Evolutionary conservation across 2,888 invertebrate genomes (phyloP).

Genomic region (Drosophila recens): DNA sequence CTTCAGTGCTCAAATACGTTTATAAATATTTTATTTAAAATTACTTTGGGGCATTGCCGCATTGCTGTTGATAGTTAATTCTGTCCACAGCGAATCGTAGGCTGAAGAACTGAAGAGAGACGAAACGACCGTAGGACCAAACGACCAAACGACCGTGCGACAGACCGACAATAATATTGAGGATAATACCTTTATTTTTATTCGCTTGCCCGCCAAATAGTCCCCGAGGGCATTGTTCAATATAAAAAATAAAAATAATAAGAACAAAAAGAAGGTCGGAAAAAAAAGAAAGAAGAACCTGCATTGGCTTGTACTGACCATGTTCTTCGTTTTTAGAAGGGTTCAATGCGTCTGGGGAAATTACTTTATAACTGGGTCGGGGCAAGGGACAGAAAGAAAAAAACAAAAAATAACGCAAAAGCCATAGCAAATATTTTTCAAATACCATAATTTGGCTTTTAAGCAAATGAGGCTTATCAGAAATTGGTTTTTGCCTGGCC

Average conservation of each 20-base stretch:
- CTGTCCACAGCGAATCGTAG: slow-evolving; percentile 59
- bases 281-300: slow-evolving; percentile 30
- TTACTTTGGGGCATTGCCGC: slow-evolving; percentile 76
- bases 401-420: slow-evolving; percentile 15
- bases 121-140: slow-evolving; percentile 6
- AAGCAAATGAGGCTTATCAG: slow-evolving; percentile 81
- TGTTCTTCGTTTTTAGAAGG: slow-evolving; percentile 62
- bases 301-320: slow-evolving; percentile 58
- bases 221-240: slow-evolving; percentile 74
- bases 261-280: slow-evolving; percentile 23
- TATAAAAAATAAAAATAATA: slow-evolving; percentile 66
- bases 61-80: slow-evolving; percentile 77
- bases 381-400: slow-evolving; percentile 13
- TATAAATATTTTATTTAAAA: slow-evolving; percentile 83
- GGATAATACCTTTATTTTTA: slow-evolving; percentile 81
- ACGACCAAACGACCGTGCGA: slow-evolving; percentile 15
- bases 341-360: slow-evolving; percentile 78
- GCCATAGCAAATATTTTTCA: slow-evolving; percentile 60
- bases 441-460: slow-evolving; percentile 79
- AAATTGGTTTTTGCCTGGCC: slow-evolving; percentile 78
- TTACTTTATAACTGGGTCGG: slow-evolving; percentile 65
- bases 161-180: slow-evolving; percentile 77
- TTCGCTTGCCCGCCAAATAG: slow-evolving; percentile 72
- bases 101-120: slow-evolving; percentile 12
- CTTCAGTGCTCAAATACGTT: slow-evolving; percentile 76